These are phyloP conservation scores for Ophonus ardosiacus DNA, from an alignment of 2,888 invertebrate species.

Conservation along the genomic window DNA sequence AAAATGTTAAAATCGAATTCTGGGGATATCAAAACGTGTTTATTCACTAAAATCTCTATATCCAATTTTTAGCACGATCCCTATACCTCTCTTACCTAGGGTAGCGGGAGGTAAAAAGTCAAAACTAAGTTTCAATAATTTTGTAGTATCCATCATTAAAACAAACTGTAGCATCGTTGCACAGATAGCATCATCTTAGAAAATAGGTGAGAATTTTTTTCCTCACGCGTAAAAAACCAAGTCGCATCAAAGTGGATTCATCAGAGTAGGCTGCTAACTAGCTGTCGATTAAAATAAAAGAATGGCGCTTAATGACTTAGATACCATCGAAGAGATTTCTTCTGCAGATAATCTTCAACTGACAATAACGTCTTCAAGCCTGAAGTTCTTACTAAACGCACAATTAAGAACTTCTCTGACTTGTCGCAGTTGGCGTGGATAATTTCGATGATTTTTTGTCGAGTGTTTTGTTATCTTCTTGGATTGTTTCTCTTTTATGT, in stretches of 20 bases:
- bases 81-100: too few relatives aligned
- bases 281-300: conserved; percentile 62
- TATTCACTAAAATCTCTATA: too few relatives aligned
- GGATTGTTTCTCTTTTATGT: conserved; percentile 29
- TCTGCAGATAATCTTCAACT: conserved; percentile 7
- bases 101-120: too few relatives aligned
- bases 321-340: conserved; percentile 19
- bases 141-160: background rate
- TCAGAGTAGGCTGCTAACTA: conserved; percentile 57
- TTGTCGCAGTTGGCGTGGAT: conserved; percentile 36
- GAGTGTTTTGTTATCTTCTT: conserved; percentile 13
- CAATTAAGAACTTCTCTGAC: conserved; percentile 19
- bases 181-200: conserved; percentile 17
- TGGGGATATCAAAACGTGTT: too few relatives aligned
- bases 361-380: conserved; percentile 21
- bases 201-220: conserved; percentile 48
- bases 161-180: background rate
- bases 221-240: conserved; percentile 31
- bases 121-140: too few relatives aligned
- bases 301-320: conserved; percentile 57
- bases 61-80: too few relatives aligned
- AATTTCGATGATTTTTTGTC: conserved; percentile 13
- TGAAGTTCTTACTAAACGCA: conserved; percentile 38
- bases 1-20: too few relatives aligned
- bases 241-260: conserved; percentile 53